phyloP scores from a whole-genome alignment of 2,888 invertebrate species.

The Lithophane ornitopus region DNA sequence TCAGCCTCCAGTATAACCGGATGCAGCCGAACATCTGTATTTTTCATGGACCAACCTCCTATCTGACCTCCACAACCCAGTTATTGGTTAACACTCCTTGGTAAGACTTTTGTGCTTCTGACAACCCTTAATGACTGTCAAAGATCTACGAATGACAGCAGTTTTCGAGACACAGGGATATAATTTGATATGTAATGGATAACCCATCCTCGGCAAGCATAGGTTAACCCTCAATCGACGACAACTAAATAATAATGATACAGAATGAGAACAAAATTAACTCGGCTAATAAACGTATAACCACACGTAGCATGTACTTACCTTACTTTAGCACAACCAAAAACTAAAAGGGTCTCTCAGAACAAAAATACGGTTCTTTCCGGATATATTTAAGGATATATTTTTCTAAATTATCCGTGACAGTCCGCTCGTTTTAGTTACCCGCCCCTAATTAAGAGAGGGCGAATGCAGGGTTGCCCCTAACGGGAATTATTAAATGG shows the following conservation, averaged over 20 bases:
- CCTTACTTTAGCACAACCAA: not conserved
- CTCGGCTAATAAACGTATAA: not conserved
- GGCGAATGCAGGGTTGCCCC: constrained; percentile 33
- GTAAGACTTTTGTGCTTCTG: too few species aligned
- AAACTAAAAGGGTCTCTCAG: constrained; percentile 13
- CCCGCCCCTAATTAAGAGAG: constrained; percentile 59
- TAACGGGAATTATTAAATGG: constrained; percentile 5
- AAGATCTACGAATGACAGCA: too few species aligned
- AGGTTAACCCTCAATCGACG: too few species aligned
- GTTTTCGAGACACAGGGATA: too few species aligned
- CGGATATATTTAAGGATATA: constrained; percentile 31
- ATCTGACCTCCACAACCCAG: too few species aligned
- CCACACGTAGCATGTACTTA: not conserved
- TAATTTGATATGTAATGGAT: too few species aligned
- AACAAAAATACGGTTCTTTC: constrained; percentile 17
- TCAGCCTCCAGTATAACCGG: too few species aligned
- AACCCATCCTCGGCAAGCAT: too few species aligned
- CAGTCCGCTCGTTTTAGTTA: constrained; percentile 51
- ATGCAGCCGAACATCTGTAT: too few species aligned
- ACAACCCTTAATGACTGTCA: too few species aligned
- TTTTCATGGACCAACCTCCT: too few species aligned
- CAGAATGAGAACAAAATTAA: not conserved
- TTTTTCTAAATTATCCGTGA: constrained; percentile 59
- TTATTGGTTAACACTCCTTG: too few species aligned
- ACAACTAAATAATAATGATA: not conserved